Evolutionary conservation across 2,888 invertebrate species (phyloP), one percentile per base, ranked within the genome.

Genomic region (Aphodius sticticus): DNA sequence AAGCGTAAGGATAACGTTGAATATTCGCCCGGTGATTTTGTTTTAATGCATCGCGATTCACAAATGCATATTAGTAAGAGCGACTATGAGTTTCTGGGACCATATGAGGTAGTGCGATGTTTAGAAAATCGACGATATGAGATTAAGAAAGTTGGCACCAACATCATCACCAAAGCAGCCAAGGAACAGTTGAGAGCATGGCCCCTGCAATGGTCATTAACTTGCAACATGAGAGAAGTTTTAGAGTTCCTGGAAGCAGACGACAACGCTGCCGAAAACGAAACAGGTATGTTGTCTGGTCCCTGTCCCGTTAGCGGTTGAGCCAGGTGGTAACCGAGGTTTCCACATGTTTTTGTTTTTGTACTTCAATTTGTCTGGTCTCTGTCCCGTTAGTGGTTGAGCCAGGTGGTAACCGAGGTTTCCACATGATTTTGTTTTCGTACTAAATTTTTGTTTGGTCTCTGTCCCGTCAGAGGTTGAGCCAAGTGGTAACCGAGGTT

Each of bases 41-140:
- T 84, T 6, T 76, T 84, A 12, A 77, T 83, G 76, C 83, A 84
- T 77, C 79, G 83, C 16, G 84, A 80, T 36, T 81, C 81, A 12
- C 79, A 83, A 72, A 82, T 84, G 81, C 82, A 83, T 70, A 77
- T 77, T 0, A 83, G 82, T 70, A 83, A 83, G 72, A 36, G 16
- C 2, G 72, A 72, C 26, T 72, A 72, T 72, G 72, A 72, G 26
- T 72, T 26, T 12, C 26, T 26, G 72, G 72, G 72, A 36, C 72
- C 16, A n/a, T 72, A 72, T 9, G 72, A 72, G 35, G 35, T 72
- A 26, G 14, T 26, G 36, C 35, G 72, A 12, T 26, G 16, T 16
- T 72, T 72, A 16, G 72, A 4, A 12, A 72, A 72, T 72, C 16
- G 16, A 16, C 72, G 16, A 16, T 72, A 4, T 72, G 72, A 72